phyloP scores from a whole-genome alignment of 2,888 invertebrate species.

The Rugalucina vietnamica region DNA sequence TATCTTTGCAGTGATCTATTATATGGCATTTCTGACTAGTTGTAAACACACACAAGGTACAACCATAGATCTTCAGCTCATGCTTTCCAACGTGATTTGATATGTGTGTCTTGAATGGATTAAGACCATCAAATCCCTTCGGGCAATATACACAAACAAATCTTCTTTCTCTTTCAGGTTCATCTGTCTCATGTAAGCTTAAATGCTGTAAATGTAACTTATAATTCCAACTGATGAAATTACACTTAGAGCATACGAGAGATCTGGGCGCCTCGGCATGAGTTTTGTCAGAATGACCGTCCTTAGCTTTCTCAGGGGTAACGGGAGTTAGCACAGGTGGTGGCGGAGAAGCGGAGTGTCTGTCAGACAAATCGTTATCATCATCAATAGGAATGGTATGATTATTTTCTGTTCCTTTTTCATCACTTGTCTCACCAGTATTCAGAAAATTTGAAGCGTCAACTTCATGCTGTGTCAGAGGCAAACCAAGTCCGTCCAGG shows the following conservation, averaged over 20 bases:
- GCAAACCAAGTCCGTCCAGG: background rate
- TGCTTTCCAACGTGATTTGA: slow-evolving; percentile 62
- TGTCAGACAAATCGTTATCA: background rate
- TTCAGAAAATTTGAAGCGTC: background rate
- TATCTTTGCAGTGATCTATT: slow-evolving; percentile 56
- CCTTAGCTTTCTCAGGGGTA: background rate
- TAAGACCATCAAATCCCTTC: slow-evolving; percentile 37
- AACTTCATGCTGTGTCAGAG: background rate
- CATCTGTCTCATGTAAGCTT: slow-evolving; percentile 41
- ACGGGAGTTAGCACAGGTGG: background rate
- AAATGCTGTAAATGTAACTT: slow-evolving; percentile 38
- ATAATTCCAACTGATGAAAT: slow-evolving; percentile 51
- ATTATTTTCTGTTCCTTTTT: background rate
- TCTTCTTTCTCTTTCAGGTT: slow-evolving; percentile 47
- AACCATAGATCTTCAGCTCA: slow-evolving; percentile 59
- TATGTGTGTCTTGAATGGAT: slow-evolving; percentile 57
- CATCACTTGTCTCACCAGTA: background rate
- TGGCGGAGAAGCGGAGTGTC: background rate
- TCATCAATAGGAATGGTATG: background rate
- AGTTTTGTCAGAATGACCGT: background rate
- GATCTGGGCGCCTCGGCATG: slow-evolving; percentile 31
- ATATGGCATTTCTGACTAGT: slow-evolving; percentile 63
- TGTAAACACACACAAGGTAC: slow-evolving; percentile 59
- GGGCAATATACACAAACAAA: slow-evolving; percentile 67
- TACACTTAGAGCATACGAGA: slow-evolving; percentile 48